Evolutionary conservation across 2,113 vertebrate species (phyloP), one percentile per base, ranked within the genome.

Genomic region (Tetrax tetrax): DNA sequence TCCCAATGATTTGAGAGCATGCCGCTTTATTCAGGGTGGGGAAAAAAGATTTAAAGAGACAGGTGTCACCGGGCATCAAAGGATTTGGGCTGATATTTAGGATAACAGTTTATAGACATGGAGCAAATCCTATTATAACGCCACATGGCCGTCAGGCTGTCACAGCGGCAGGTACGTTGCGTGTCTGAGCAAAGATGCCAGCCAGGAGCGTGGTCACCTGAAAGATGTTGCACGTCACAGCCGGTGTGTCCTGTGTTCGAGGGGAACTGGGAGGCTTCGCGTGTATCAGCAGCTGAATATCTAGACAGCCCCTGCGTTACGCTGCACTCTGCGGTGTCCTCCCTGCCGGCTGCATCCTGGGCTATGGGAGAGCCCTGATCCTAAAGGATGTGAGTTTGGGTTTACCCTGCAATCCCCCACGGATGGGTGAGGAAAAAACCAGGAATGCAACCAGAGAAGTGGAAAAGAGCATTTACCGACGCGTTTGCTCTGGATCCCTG

Each of bases 51-150:
- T 96, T 95, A 93, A 96, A 87, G 93, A 96, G 95, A 96, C 95
- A 97, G 83, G 80, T 95, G 96, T 96, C 94, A 88, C 94, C 9
- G 78, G 87, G 92, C 94, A 93, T 95, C 93, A 95, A 91, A 96
- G 94, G 93, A 95, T 97, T 97, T 94, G 94, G 93, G 91, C 72
- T 96, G 95, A 95, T 97, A 96, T 97, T 97, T 96, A 93, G 92
- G 93, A 95, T 95, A 97, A 95, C 92, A 96, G 93, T 97, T 97
- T 95, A 96, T 83, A 96, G 95, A 97, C 93, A 72, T 45, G 85
- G 90, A 94, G 87, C 66, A 97, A 96, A 98, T 97, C 95, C 95
- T 95, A 97, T 97, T 98, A 98, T 57, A 37, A 93, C 95, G 84
- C 96, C 96, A 97, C 96, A 95, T 95, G 94, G 94, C 81, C 59